Evolutionary conservation across 2,113 vertebrate species (phyloP), one percentile per base, ranked within the genome.

Genomic region (Python bivittatus): DNA sequence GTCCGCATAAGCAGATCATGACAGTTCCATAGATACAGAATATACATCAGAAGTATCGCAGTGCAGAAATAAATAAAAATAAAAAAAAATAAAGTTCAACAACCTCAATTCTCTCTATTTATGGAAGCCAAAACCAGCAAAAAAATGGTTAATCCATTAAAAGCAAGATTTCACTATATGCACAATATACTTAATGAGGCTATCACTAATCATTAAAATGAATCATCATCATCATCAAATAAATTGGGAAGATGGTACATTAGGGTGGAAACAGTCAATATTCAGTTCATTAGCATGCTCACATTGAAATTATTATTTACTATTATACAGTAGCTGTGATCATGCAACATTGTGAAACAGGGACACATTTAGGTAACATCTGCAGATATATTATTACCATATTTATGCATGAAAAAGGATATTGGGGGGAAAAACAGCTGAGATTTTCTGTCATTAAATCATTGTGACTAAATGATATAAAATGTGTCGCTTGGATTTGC

Each of bases 91-190:
- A 33, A 38, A 38, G n/a, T 38, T n/a, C 68, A 72, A 17, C n/a
- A 72, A 53, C 1, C 3, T 84, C 44, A 12, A 9, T 88, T 11
- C 64, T 48, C 1, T 91, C 44, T 86, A 17, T 58, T 86, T 58
- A 33, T 57, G 20, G 0, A 64, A 20, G 1, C 8, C 2, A 1
- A 94, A 56, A 88, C 2, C 5, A 88, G 25, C 4, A 88, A 92
- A n/a, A 68, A 68, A 88, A 8, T 33, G 64, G 27, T 42, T 90
- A 93, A 93, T 56, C 42, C 87, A 91, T 79, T 90, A 56, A 94
- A 93, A 90, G 1, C 0, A 89, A 92, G 38, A 90, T 85, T 61
- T 83, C 42, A 79, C 7, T 68, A 29, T 79, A n/a, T 79, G 1
- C 22, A 90, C 86, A 54, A 3, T 15, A 83, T 91, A 94, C 8